Conservation (phyloP, 2,797 vertebrate species). For the Odontamblyopus lacepedii region DNA sequence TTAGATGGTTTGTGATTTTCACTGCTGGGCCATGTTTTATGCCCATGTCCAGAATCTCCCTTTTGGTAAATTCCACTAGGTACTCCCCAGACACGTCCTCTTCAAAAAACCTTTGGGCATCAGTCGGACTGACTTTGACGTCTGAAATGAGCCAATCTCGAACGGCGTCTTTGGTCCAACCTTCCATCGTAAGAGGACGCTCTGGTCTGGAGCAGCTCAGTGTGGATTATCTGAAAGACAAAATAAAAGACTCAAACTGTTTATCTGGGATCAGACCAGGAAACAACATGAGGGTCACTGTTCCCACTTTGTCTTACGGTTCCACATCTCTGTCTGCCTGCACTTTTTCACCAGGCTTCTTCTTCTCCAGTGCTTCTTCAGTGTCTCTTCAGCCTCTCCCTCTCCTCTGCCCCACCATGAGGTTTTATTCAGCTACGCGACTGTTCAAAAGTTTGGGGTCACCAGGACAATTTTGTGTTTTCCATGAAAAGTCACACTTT, state of each 20-base stretch:
- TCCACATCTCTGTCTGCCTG: too few species aligned
- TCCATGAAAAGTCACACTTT: too few species aligned
- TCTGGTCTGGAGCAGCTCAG: conserved; percentile 5
- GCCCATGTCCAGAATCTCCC: conserved; percentile 39
- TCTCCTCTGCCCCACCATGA: too few species aligned
- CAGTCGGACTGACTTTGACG: conserved; percentile 31
- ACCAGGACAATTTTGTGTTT: too few species aligned
- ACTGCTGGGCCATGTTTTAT: conserved; percentile 64
- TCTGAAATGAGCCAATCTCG: conserved; percentile 38
- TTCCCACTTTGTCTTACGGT: too few species aligned
- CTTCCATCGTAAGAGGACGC: neutral
- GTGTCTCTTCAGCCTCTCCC: too few species aligned
- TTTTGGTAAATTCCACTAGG: conserved; percentile 28
- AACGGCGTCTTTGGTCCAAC: conserved; percentile 54
- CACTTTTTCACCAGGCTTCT: too few species aligned
- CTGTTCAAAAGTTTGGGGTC: too few species aligned
- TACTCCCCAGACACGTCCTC: conserved; percentile 45
- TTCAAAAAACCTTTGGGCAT: conserved; percentile 37
- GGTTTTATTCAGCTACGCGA: too few species aligned
- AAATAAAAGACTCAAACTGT: neutral
- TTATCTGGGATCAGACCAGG: too few species aligned
- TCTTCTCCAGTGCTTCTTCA: too few species aligned
- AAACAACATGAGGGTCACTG: too few species aligned
- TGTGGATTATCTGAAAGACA: conserved; percentile 14
- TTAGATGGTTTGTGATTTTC: conserved; percentile 40